These are phyloP conservation scores for Cherax quadricarinatus DNA, from an alignment of 1,140 invertebrate species.

Conservation along the genomic window DNA sequence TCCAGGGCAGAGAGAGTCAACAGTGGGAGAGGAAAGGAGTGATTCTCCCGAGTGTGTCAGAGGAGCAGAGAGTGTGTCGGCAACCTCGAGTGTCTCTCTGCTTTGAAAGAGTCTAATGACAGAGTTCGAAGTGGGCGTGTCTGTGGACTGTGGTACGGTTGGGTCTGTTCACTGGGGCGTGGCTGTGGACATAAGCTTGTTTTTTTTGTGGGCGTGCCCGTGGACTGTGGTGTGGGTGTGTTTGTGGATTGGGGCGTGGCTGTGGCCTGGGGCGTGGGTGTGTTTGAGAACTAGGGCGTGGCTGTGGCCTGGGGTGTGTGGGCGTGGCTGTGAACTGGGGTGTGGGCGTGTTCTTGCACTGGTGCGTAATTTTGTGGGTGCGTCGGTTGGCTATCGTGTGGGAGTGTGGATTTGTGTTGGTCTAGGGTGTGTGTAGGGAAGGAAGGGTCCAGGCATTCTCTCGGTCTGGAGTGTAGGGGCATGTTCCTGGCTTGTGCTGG, in stretches of 20 bases:
- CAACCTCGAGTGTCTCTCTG: background rate
- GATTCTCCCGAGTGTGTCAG: background rate
- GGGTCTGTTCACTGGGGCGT: background rate
- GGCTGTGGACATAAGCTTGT: background rate
- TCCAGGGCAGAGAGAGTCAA: conserved; percentile 12
- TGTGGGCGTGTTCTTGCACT: no score
- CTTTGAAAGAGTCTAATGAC: no score
- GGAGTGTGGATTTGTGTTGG: no score
- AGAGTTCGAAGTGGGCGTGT: no score
- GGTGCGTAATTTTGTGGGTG: no score
- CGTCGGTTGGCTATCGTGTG: background rate
- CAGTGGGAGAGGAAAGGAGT: background rate
- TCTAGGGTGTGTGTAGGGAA: no score
- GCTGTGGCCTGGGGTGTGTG: background rate
- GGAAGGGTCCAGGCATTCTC: no score
- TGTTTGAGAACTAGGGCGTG: background rate
- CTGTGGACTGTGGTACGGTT: background rate
- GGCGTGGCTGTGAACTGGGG: no score
- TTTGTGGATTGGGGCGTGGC: no score
- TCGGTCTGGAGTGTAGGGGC: no score
- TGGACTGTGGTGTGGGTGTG: no score
- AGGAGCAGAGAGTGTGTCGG: background rate
- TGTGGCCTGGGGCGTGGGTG: background rate
- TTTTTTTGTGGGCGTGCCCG: background rate
- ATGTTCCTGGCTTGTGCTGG: no score